Percentiles rank a stretch among this genome's conserved stretches.
Conservation (phyloP, 92 coral and sea anemone species). For the Actinernus sp. region DNA sequence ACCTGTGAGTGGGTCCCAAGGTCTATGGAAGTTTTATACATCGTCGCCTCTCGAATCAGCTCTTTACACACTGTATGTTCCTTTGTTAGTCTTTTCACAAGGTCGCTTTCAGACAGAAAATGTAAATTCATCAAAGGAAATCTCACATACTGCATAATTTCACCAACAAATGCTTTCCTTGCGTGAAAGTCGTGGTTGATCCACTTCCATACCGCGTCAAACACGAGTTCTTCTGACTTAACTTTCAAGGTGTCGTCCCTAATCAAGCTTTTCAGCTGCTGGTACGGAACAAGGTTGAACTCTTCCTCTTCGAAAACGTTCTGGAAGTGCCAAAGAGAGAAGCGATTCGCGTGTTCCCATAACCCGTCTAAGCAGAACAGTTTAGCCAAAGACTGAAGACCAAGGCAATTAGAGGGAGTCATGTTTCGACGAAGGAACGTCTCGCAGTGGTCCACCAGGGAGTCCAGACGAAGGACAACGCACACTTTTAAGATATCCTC, state of each 20-base stretch:
- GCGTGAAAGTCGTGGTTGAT: slow-evolving; percentile 80
- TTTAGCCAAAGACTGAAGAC: slow-evolving; percentile 88
- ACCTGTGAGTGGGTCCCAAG: slow-evolving; percentile 52
- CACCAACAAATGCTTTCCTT: slow-evolving; percentile 75
- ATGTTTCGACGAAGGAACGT: slow-evolving; percentile 96
- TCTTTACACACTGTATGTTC: slow-evolving; percentile 88
- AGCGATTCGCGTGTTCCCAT: slow-evolving; percentile 89
- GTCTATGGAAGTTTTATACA: slow-evolving; percentile 78
- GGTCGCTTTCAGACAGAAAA: slow-evolving; percentile 70
- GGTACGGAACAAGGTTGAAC: slow-evolving; percentile 81
- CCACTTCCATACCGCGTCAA: slow-evolving; percentile 98
- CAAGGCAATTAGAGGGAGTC: slow-evolving; percentile 93
- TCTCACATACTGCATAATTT: slow-evolving; percentile 91
- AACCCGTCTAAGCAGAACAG: slow-evolving; percentile 82
- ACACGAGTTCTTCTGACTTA: slow-evolving; percentile 91
- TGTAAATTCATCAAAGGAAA: slow-evolving; percentile 94
- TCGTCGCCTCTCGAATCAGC: slow-evolving; percentile 89
- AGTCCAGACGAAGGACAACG: slow-evolving; percentile 81
- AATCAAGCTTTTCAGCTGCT: slow-evolving; percentile 74
- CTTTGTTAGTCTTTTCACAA: slow-evolving; percentile 65
- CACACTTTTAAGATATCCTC: slow-evolving; percentile 88
- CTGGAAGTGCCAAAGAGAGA: slow-evolving; percentile 94
- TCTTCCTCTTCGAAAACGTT: slow-evolving; percentile 95
- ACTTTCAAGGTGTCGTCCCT: slow-evolving; percentile 93
- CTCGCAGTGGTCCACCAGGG: slow-evolving; percentile 94